phyloP scores from a whole-genome alignment of 1,140 invertebrate genomes.

The Episyrphus balteatus region DNA sequence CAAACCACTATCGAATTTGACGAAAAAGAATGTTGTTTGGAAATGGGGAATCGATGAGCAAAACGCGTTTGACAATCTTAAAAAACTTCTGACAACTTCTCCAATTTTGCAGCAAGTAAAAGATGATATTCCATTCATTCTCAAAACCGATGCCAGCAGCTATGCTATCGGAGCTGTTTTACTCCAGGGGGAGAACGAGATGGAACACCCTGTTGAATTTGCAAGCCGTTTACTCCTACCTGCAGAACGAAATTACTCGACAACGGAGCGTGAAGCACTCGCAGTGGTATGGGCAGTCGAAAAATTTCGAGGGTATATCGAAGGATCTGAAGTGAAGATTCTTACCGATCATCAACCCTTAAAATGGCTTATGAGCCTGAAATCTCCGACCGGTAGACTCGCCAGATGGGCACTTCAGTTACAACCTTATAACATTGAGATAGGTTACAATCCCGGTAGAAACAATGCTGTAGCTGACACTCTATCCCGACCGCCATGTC shows the following conservation, averaged over 20 bases:
- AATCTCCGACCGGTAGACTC: conserved; percentile 31
- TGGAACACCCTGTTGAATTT: conserved; percentile 27
- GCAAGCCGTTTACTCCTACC: conserved; percentile 30
- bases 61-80: conserved; percentile 16
- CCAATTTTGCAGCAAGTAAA: conserved; percentile 13
- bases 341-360: conserved; percentile 41
- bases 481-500: conserved; percentile 13
- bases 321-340: conserved; percentile 37
- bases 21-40: conserved; percentile 9
- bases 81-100: conserved; percentile 9
- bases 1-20: conserved; percentile 8
- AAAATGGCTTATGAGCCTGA: conserved; percentile 38
- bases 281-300: conserved; percentile 39
- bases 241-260: conserved; percentile 38
- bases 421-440: conserved; percentile 36
- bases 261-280: conserved; percentile 39
- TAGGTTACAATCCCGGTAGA: too few relatives aligned
- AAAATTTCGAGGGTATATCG: conserved; percentile 34
- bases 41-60: conserved; percentile 9
- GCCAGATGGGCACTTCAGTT: conserved; percentile 39
- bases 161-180: conserved; percentile 22
- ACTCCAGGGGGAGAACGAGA: conserved; percentile 10
- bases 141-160: conserved; percentile 19
- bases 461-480: conserved; percentile 23
- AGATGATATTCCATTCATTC: conserved; percentile 9